A percentile compares a stretch with the other conserved stretches of the same genome.
Evolutionary conservation across 2,888 invertebrate species (phyloP).

Genomic region (Drosophila neutralis): DNA sequence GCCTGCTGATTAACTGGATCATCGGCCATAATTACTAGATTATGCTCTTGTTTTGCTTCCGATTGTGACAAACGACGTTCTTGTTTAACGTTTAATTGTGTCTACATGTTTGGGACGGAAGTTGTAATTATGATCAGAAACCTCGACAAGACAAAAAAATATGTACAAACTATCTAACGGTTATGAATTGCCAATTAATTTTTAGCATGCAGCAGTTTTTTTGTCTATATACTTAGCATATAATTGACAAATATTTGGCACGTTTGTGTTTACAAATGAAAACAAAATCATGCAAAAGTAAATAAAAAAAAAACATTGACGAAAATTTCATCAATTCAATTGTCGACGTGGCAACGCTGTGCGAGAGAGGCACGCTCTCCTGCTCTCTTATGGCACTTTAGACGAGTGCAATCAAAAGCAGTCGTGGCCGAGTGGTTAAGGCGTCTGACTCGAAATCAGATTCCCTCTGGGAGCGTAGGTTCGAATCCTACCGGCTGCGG

Average conservation of each 20-base stretch:
- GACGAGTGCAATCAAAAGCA: conserved; percentile 62
- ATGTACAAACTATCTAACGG: conserved; percentile 15
- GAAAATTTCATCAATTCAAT: not conserved
- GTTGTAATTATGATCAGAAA: conserved; percentile 31
- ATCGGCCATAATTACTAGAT: conserved; percentile 68
- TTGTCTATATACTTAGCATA: not conserved
- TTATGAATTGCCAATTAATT: not conserved
- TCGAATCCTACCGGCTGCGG: conserved; percentile 85
- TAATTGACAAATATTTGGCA: not conserved
- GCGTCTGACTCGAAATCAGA: conserved; percentile 86
- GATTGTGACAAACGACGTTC: conserved; percentile 8
- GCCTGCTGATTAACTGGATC: conserved; percentile 80
- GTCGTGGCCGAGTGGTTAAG: conserved; percentile 86
- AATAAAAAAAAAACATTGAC: not conserved
- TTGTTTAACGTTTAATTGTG: conserved; percentile 46
- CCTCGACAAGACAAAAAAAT: conserved; percentile 7
- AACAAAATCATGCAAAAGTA: conserved; percentile 1
- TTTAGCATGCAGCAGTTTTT: conserved; percentile 13
- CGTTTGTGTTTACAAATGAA: not conserved
- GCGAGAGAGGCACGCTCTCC: not conserved
- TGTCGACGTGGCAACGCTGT: conserved; percentile 47
- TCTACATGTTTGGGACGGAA: conserved; percentile 45
- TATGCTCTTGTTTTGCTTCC: conserved; percentile 8
- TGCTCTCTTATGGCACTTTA: conserved; percentile 36
- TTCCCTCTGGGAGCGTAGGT: conserved; percentile 86